A percentile compares a stretch with the other conserved stretches of the same genome.
These are phyloP conservation scores for Poecilia velifera DNA, from an alignment of 2,797 vertebrate species.

Conservation along the genomic window DNA sequence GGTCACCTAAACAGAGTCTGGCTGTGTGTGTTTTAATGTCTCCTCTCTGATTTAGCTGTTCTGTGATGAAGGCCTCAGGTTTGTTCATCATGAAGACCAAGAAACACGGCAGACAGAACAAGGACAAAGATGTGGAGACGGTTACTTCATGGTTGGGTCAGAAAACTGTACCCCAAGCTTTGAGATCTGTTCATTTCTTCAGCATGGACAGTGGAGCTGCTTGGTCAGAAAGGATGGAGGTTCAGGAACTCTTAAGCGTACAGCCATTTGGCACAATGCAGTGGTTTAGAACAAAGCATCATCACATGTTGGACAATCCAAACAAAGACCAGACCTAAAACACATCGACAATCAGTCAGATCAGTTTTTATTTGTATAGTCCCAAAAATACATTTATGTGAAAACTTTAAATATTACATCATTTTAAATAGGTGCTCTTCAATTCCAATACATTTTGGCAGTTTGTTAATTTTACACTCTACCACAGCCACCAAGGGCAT, in stretches of 20 bases:
- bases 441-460: no score
- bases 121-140: background rate
- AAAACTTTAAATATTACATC: no score
- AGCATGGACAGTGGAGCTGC: background rate
- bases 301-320: background rate
- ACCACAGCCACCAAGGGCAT: no score
- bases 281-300: background rate
- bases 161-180: background rate
- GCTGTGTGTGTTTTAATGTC: background rate
- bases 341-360: background rate
- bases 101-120: no score
- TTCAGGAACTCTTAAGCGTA: background rate
- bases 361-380: no score
- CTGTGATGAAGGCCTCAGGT: background rate
- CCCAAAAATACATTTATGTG: no score
- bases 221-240: background rate
- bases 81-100: background rate
- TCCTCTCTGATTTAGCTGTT: background rate
- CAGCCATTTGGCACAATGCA: background rate
- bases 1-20: background rate
- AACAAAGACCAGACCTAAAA: background rate
- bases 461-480: no score
- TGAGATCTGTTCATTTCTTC: background rate
- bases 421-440: no score
- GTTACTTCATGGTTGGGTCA: background rate